phyloP scores from a whole-genome alignment of 2,797 vertebrate genomes.

The Labeo calbasu region DNA sequence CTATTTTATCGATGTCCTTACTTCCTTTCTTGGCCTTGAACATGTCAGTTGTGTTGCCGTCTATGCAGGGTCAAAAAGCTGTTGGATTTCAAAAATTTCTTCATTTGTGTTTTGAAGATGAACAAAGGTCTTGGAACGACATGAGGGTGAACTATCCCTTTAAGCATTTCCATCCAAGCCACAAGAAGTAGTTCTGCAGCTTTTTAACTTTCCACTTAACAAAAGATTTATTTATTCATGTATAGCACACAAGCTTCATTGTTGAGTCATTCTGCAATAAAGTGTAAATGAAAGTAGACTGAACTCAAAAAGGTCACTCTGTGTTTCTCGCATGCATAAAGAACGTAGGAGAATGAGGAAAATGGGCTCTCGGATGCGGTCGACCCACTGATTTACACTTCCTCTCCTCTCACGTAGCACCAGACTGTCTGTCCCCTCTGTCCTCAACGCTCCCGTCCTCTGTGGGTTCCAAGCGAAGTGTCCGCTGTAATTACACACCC shows the following conservation, averaged over 20 bases:
- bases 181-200: background rate
- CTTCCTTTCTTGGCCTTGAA: no score
- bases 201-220: constrained; percentile 13
- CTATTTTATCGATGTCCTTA: no score
- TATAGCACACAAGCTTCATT: background rate
- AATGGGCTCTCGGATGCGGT: background rate
- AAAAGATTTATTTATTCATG: constrained; percentile 2
- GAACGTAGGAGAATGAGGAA: background rate
- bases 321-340: background rate
- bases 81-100: no score
- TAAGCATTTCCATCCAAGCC: background rate
- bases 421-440: constrained; percentile 16
- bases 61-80: no score
- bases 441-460: constrained; percentile 10
- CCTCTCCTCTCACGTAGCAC: background rate
- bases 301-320: background rate
- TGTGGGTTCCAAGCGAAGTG: background rate
- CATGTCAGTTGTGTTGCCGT: no score
- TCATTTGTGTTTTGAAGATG: background rate
- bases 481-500: constrained; percentile 24
- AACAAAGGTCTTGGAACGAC: background rate
- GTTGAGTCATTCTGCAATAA: constrained; percentile 16
- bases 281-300: background rate
- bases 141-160: background rate
- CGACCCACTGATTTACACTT: constrained; percentile 5